phyloP scores from a whole-genome alignment of 2,888 invertebrate genomes.

The Atrina japonica region DNA sequence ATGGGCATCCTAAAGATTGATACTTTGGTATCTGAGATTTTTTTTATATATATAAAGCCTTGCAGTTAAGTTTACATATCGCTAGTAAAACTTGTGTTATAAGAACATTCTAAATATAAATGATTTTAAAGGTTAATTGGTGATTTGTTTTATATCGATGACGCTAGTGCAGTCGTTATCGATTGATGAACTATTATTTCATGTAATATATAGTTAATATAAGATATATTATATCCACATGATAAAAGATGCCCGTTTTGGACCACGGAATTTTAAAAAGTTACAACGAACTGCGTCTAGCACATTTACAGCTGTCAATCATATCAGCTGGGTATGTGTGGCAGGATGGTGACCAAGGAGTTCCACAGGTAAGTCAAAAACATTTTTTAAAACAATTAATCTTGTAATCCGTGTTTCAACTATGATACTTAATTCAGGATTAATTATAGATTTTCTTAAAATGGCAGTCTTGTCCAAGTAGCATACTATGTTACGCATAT shows the following conservation, averaged over 20 bases:
- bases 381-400: neutral
- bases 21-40: no score
- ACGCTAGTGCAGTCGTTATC: no score
- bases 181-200: neutral
- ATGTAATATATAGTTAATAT: neutral
- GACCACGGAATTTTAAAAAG: conserved; percentile 59
- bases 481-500: no score
- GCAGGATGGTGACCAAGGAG: conserved; percentile 75
- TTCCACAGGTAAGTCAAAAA: conserved; percentile 61
- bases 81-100: neutral
- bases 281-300: conserved; percentile 65
- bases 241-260: conserved; percentile 62
- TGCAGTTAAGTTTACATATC: neutral
- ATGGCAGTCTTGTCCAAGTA: no score
- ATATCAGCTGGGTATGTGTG: conserved; percentile 74
- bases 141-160: no score
- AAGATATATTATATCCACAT: conserved; percentile 8
- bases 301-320: conserved; percentile 68
- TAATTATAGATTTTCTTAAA: no score
- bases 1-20: no score
- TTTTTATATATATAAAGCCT: no score
- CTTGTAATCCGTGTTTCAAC: neutral
- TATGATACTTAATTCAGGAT: no score
- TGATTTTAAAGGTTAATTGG: neutral
- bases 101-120: neutral